Percentiles rank a stretch among this genome's conserved stretches.
phyloP scores from a whole-genome alignment of 53 echinoderm and acorn worm species.

The Hippasteria phrygiana region DNA sequence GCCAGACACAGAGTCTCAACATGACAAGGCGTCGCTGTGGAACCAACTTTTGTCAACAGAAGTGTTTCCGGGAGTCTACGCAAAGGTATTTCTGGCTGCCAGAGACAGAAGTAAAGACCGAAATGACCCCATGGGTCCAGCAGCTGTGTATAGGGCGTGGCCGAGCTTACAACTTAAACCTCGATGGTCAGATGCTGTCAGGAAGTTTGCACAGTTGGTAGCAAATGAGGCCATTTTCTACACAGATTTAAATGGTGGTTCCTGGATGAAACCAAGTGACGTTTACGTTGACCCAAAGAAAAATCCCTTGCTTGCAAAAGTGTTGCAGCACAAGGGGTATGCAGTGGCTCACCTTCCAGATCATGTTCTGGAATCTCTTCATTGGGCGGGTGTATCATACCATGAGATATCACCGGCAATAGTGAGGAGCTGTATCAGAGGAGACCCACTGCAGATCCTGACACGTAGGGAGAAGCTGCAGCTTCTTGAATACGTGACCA shows the following conservation, averaged over 20 bases:
- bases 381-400: slow-evolving; percentile 12
- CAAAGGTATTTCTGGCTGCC: neutral
- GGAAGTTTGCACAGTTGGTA: slow-evolving; percentile 55
- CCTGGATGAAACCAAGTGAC: slow-evolving; percentile 64
- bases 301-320: slow-evolving; percentile 8
- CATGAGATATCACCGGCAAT: slow-evolving; percentile 33
- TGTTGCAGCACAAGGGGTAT: slow-evolving; percentile 22
- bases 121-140: neutral
- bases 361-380: slow-evolving; percentile 32
- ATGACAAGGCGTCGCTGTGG: slow-evolving; percentile 83
- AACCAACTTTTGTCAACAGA: slow-evolving; percentile 74
- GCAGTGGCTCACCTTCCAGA: slow-evolving; percentile 56
- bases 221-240: slow-evolving; percentile 57
- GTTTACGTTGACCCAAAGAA: slow-evolving; percentile 17
- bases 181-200: slow-evolving; percentile 68
- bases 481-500: slow-evolving; percentile 55
- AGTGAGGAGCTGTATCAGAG: slow-evolving; percentile 36
- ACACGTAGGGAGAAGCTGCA: slow-evolving; percentile 41
- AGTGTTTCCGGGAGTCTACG: slow-evolving; percentile 68
- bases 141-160: slow-evolving; percentile 73
- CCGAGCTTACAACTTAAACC: slow-evolving; percentile 28
- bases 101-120: neutral
- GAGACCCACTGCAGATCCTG: slow-evolving; percentile 20
- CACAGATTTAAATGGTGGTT: slow-evolving; percentile 53
- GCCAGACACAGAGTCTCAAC: slow-evolving; percentile 65